Evolutionary conservation across 1,140 invertebrate genomes (phyloP), one percentile per base, ranked within the genome.

Genomic region (Zaprionus nigranus): DNA sequence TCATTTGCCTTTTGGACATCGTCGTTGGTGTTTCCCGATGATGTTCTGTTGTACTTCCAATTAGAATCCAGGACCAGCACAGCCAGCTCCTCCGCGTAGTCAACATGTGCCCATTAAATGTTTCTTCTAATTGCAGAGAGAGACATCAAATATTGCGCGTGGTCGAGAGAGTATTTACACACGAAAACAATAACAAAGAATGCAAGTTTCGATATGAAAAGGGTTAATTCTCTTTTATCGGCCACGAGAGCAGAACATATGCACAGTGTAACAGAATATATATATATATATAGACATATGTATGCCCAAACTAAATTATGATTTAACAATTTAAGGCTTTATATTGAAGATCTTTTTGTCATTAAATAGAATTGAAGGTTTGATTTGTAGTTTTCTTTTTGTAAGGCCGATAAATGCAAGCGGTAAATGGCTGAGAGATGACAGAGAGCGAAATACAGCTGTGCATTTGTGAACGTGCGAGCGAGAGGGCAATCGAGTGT

Each of bases 391-490:
- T 71, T 61, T 56, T 53, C n/a, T 20, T 61, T 61, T 60, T 66
- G 26, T 28, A 65, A 34, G 61, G 69, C 69, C 60, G 64, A 72
- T 34, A 34, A 67, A 77, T 70, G 73, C 67, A 69, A 71, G 68
- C 73, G 67, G 75, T 71, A 77, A 80, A 73, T 63, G 70, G 69
- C 65, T 59, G 51, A 64, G 43, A 58, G 57, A 46, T 43, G 65
- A 58, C 26, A 68, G 54, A 63, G 75, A 68, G 64, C 56, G 60
- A 53, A 36, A 68, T 63, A 73, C 69, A 77, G 69, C 69, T 73
- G 74, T 49, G 69, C 62, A 20, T 40, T 43, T 43, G 49, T 20
- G 58, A 17, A 53, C 38, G 74, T 71, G 68, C 49, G 53, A 77
- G 75, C 40, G 69, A 58, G 75, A 64, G 40, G 51, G 13, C 49